Base-by-base conservation (phyloP, 2,888 invertebrate genomes). In the Thera obeliscata region DNA sequence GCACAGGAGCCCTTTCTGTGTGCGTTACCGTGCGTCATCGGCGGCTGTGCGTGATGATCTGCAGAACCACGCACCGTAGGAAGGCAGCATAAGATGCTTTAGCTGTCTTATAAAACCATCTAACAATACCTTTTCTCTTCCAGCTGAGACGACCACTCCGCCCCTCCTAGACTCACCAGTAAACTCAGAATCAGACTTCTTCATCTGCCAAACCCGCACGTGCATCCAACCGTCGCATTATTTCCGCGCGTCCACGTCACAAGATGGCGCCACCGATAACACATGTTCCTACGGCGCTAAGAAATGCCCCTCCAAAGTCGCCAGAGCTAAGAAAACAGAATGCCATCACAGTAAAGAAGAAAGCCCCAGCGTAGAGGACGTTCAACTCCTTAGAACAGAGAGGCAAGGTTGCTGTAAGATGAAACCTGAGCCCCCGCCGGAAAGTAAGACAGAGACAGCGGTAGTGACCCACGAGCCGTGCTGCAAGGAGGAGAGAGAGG, bases 161-260 rank as follows among this genome's bases (percentile, higher is more conserved):
- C 93, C 93, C 7, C 85, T 90, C 2, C 82, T 92, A 1, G 84
- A 87, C 68, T 83, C 89, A 0, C 81, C 89, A 0, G 75, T 82
- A 49, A 87, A 82, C 66, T 88, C 90, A 0, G 91, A 91, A 56
- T 87, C 91, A 0, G 92, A 92, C 54, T 78, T 88, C 61, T 91
- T 91, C 77, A 84, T 88, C 70, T 93, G 93, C 67, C 90, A 86
- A 70, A 93, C 92, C 2, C 86, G 91, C 66, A 87, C 87, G 49
- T 93, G 93, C 81, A 88, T 91, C 48, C 91, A 90, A 66, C 92
- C 93, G 0, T 91, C 93, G 0, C 91, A 92, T 74, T 92, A 93
- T 80, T 91, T 89, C 82, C 87, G 86, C 9, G 87, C 90, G n/a
- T 77, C 81, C 56, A 78, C 83, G 0, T 81, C 88, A 0, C 80